Evolutionary conservation across 2,888 invertebrate genomes (phyloP).

Genomic region (Macroteleia sp.): DNA sequence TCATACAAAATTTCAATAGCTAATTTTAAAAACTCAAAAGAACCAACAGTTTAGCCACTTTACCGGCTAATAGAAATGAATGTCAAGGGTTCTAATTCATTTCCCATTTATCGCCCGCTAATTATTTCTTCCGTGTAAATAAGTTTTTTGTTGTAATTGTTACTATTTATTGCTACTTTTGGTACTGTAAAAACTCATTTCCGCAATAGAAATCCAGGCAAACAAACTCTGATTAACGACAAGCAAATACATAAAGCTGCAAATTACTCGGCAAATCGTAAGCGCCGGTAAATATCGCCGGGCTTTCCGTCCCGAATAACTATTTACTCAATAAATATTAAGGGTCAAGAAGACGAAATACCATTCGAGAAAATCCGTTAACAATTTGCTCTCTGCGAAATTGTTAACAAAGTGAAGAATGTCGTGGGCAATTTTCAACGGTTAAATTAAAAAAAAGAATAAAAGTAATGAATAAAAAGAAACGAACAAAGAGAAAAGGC

Average conservation of each 20-base stretch:
- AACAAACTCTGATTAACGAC: conserved; percentile 30
- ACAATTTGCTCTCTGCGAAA: neutral
- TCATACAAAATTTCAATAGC: too few relatives aligned
- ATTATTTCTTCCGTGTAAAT: neutral
- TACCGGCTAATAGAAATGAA: too few relatives aligned
- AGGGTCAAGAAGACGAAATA: conserved; percentile 32
- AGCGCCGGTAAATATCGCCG: conserved; percentile 30
- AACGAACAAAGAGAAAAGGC: too few relatives aligned
- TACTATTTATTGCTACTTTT: too few relatives aligned
- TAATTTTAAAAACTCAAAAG: too few relatives aligned
- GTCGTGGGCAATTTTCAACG: too few relatives aligned
- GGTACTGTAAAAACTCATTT: conserved; percentile 34
- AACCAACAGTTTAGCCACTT: too few relatives aligned
- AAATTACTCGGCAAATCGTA: conserved; percentile 49
- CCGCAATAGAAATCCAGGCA: neutral
- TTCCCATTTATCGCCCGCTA: too few relatives aligned
- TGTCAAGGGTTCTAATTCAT: too few relatives aligned
- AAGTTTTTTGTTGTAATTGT: too few relatives aligned
- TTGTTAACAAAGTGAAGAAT: neutral
- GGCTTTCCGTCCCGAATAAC: conserved; percentile 29
- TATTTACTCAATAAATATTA: conserved; percentile 43
- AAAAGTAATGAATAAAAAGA: too few relatives aligned
- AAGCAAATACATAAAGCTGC: conserved; percentile 28
- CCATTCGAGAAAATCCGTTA: conserved; percentile 11
- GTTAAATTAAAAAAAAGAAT: too few relatives aligned